These are phyloP conservation scores for Anodontia alba DNA, from an alignment of 2,888 invertebrate genomes.

Conservation along the genomic window DNA sequence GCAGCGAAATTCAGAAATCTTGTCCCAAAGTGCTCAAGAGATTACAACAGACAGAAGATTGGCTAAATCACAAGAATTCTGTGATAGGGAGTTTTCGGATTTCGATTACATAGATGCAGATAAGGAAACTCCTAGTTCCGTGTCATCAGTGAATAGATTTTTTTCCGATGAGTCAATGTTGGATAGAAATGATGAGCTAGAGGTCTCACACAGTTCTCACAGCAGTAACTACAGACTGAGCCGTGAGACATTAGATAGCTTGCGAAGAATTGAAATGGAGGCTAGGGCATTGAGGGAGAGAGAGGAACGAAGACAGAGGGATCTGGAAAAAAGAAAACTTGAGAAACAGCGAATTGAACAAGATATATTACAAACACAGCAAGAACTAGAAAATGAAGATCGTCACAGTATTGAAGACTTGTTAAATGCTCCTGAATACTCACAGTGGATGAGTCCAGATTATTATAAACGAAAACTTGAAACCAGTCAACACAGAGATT, in stretches of 20 bases:
- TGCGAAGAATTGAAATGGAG: conserved; percentile 76
- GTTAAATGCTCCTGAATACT: conserved; percentile 57
- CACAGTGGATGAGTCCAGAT: conserved; percentile 35
- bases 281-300: conserved; percentile 73
- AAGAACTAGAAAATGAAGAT: conserved; percentile 79
- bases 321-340: conserved; percentile 72
- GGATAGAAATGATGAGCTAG: conserved; percentile 78
- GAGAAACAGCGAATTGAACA: conserved; percentile 78
- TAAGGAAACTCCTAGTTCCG: conserved; percentile 52
- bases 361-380: conserved; percentile 75
- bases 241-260: conserved; percentile 73
- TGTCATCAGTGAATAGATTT: conserved; percentile 65
- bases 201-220: conserved; percentile 70
- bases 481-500: conserved; percentile 30
- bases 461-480: conserved; percentile 43
- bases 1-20: conserved; percentile 50
- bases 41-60: conserved; percentile 54
- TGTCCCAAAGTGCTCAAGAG: conserved; percentile 34
- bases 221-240: conserved; percentile 65
- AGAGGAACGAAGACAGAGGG: conserved; percentile 74
- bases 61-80: conserved; percentile 69
- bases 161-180: conserved; percentile 75
- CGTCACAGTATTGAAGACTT: conserved; percentile 79
- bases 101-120: conserved; percentile 64
- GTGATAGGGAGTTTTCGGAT: conserved; percentile 60